A percentile compares a stretch with the other conserved stretches of the same genome.
These are phyloP conservation scores for Chaetodon trifascialis DNA, from an alignment of 2,113 vertebrate genomes.

Conservation along the genomic window DNA sequence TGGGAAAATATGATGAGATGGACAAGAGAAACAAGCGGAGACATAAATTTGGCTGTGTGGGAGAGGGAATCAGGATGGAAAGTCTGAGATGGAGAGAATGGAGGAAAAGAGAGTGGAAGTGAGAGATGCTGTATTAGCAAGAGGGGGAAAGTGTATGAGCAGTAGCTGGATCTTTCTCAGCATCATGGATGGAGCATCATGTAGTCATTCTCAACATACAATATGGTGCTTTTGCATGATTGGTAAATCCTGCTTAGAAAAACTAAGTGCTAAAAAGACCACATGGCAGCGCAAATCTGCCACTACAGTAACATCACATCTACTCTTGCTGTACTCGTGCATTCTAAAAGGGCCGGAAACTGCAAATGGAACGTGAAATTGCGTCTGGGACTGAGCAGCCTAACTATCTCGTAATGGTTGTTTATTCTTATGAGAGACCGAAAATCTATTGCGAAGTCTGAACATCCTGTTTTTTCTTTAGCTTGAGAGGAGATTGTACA, in stretches of 20 bases:
- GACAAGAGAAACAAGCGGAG: not conserved
- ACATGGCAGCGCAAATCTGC: conserved; percentile 36
- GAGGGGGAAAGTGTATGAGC: not conserved
- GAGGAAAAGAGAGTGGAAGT: not conserved
- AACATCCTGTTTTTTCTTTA: not conserved
- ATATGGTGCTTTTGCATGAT: not conserved
- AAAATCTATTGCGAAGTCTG: not conserved
- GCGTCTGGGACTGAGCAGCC: conserved; percentile 47
- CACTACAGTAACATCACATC: conserved; percentile 48
- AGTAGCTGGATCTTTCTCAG: not conserved
- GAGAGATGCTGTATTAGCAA: not conserved
- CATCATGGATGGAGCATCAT: not conserved
- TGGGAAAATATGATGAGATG: conserved; percentile 8
- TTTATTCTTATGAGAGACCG: conserved; percentile 6
- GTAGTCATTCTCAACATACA: too few relatives aligned
- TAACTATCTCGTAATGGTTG: not conserved
- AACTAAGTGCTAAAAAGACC: too few relatives aligned
- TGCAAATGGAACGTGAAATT: conserved; percentile 58
- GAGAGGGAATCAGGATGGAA: not conserved
- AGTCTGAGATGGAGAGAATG: not conserved
- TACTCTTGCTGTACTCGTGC: not conserved
- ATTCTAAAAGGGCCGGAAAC: conserved; percentile 13
- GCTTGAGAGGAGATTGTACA: not conserved
- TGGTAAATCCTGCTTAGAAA: too few relatives aligned
- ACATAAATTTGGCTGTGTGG: not conserved